Percentiles rank a stretch among this genome's conserved stretches.
Evolutionary conservation across 2,797 vertebrate genomes (phyloP).

Genomic region (Sebastes steindachneri): DNA sequence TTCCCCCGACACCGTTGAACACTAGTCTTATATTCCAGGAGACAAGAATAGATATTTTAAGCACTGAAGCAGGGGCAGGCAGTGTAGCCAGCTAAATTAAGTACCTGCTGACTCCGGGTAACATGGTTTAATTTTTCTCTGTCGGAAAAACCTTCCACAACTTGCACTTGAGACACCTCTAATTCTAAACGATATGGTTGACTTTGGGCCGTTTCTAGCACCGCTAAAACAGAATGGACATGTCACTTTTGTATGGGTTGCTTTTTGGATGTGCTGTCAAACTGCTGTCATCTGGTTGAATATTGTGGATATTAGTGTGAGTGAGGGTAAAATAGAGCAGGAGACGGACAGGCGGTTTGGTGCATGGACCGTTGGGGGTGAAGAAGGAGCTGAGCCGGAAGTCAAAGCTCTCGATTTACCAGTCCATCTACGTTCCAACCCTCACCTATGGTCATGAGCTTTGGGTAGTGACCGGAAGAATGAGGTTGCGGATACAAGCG

Average conservation of each 20-base stretch:
- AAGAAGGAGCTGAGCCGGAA: too few relatives aligned
- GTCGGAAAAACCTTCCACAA: neutral
- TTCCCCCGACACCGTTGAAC: neutral
- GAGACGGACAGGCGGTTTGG: too few relatives aligned
- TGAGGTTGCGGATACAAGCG: too few relatives aligned
- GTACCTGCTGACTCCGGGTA: neutral
- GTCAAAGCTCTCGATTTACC: too few relatives aligned
- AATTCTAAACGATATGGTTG: neutral
- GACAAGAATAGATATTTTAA: slow-evolving; percentile 12
- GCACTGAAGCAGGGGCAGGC: neutral
- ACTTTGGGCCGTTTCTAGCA: neutral
- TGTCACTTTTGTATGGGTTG: neutral
- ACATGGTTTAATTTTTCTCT: neutral
- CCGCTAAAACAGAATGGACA: neutral
- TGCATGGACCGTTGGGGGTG: too few relatives aligned
- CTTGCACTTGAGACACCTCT: neutral
- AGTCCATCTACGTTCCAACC: too few relatives aligned
- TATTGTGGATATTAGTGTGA: neutral
- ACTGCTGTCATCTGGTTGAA: neutral
- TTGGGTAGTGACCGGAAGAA: too few relatives aligned
- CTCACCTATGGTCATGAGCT: too few relatives aligned
- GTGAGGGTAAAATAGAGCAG: too few relatives aligned
- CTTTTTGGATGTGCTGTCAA: neutral
- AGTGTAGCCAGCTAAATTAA: neutral
- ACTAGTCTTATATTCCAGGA: neutral